These are phyloP conservation scores for Orthonychiurus folsomi DNA, from an alignment of 2,888 invertebrate species.

Conservation along the genomic window DNA sequence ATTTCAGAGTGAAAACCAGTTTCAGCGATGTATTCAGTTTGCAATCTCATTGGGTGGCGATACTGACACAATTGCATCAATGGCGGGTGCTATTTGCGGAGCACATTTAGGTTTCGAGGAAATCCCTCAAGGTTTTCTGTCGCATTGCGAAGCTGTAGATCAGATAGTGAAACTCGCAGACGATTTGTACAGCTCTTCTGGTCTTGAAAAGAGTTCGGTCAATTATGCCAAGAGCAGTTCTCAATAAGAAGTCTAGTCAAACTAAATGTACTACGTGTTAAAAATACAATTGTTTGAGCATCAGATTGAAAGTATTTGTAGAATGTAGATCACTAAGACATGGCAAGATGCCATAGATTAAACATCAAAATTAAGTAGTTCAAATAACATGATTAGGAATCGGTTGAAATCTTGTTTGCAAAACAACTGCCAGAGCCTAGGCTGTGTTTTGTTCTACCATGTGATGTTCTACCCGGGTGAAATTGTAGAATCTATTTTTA, in stretches of 20 bases:
- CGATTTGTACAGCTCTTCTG: slow-evolving; percentile 42
- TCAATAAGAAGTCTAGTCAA: too few species aligned
- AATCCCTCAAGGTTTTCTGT: slow-evolving; percentile 48
- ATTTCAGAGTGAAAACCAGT: slow-evolving; percentile 50
- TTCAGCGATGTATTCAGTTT: slow-evolving; percentile 58
- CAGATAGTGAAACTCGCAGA: slow-evolving; percentile 52
- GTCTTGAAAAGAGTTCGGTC: background rate
- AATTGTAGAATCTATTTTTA: background rate
- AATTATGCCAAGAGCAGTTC: too few species aligned
- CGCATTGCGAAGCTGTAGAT: slow-evolving; percentile 54
- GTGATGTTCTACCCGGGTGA: background rate
- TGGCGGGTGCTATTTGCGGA: slow-evolving; percentile 57
- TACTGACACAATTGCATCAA: slow-evolving; percentile 58
- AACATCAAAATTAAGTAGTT: too few species aligned
- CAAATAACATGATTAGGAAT: too few species aligned
- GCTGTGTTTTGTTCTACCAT: too few species aligned
- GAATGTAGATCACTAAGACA: too few species aligned
- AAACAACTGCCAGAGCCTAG: too few species aligned
- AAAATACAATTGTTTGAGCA: too few species aligned
- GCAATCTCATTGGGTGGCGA: slow-evolving; percentile 66
- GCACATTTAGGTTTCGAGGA: slow-evolving; percentile 56
- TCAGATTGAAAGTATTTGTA: too few species aligned
- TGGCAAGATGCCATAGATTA: too few species aligned
- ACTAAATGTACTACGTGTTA: too few species aligned
- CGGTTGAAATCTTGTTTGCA: too few species aligned